phyloP scores from a whole-genome alignment of 2,113 vertebrate genomes.

The Melanostigma gelatinosum region DNA sequence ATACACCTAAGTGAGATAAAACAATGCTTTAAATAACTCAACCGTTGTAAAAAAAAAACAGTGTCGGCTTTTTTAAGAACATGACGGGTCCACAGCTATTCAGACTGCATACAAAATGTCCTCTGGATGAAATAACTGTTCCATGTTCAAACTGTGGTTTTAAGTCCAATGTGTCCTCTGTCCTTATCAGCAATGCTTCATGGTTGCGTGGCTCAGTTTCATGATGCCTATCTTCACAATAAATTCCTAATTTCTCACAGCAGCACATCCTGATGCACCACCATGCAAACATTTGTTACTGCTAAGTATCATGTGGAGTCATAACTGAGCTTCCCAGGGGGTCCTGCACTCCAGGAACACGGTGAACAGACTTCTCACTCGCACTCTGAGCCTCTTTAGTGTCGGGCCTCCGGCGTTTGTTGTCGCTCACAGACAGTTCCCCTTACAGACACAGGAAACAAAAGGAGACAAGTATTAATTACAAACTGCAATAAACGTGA shows the following conservation, averaged over 20 bases:
- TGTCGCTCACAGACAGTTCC: constrained; percentile 36
- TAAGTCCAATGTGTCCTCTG: neutral
- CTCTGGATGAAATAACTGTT: neutral
- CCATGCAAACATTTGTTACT: neutral
- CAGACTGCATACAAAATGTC: constrained; percentile 16
- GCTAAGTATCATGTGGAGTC: constrained; percentile 39
- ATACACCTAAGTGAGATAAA: constrained; percentile 23
- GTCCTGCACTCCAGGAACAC: constrained; percentile 67
- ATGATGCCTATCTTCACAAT: constrained; percentile 4
- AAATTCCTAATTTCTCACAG: constrained; percentile 21
- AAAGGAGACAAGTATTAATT: constrained; percentile 2
- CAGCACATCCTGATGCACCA: constrained; percentile 1
- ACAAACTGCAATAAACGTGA: neutral
- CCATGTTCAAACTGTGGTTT: neutral
- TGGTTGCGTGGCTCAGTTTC: constrained; percentile 2
- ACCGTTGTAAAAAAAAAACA: constrained; percentile 15
- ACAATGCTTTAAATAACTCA: constrained; percentile 44
- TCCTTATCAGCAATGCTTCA: constrained; percentile 6
- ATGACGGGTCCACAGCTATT: constrained; percentile 9
- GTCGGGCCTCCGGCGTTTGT: constrained; percentile 33
- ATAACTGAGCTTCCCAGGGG: constrained; percentile 78
- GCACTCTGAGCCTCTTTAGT: constrained; percentile 25
- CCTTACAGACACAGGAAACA: constrained; percentile 46
- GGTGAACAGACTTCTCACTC: constrained; percentile 46
- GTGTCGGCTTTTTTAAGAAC: neutral